A percentile compares a stretch with the other conserved stretches of the same genome.
phyloP scores from a whole-genome alignment of 2,888 invertebrate species.

The Lordiphosa fenestrarum region DNA sequence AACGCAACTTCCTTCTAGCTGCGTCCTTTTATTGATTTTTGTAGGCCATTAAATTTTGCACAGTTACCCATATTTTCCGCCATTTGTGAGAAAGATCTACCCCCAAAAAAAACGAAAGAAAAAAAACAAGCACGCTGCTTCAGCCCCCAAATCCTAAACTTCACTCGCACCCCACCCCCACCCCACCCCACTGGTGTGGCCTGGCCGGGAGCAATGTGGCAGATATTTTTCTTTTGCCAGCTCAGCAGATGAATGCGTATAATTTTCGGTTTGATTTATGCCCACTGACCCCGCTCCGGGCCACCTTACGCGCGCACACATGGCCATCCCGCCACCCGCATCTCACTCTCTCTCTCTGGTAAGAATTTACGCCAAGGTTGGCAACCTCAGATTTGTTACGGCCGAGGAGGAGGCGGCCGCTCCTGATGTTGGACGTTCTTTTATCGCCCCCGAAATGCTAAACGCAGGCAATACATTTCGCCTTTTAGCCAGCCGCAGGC shows the following conservation, averaged over 20 bases:
- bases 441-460: conserved; percentile 69
- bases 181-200: conserved; percentile 8
- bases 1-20: conserved; percentile 27
- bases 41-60: conserved; percentile 76
- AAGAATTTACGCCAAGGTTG: conserved; percentile 43
- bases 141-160: conserved; percentile 2
- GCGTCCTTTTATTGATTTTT: conserved; percentile 69
- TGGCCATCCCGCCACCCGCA: conserved; percentile 27
- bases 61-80: conserved; percentile 76
- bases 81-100: conserved; percentile 51
- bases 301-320: conserved; percentile 45
- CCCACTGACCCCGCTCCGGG: conserved; percentile 59
- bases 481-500: conserved; percentile 32
- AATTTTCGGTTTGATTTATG: conserved; percentile 78
- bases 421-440: conserved; percentile 43
- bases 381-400: conserved; percentile 67
- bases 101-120: conserved; percentile 16
- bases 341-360: not conserved
- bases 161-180: not conserved
- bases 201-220: conserved; percentile 59
- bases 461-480: conserved; percentile 70
- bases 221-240: conserved; percentile 70
- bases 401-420: conserved; percentile 23
- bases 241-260: conserved; percentile 77
- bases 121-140: conserved; percentile 7